Conservation (phyloP, 1,140 invertebrate genomes). For the Parasteatoda tepidariorum region DNA sequence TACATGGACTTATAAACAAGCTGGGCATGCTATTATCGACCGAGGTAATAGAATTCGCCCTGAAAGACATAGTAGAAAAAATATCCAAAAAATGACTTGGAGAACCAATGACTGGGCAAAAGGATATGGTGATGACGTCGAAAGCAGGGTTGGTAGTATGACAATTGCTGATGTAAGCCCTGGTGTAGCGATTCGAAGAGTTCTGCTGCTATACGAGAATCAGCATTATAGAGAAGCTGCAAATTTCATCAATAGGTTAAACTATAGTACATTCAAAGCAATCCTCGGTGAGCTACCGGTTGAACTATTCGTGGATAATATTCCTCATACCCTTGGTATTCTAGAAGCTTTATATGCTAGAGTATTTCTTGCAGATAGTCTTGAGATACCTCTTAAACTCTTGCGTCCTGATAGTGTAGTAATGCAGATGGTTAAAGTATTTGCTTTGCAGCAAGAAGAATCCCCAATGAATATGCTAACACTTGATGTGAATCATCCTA, state of each 20-base stretch:
- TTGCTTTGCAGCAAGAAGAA: slow-evolving; percentile 76
- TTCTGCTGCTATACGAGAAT: slow-evolving; percentile 81
- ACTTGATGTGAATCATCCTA: slow-evolving; percentile 49
- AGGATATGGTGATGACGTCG: slow-evolving; percentile 62
- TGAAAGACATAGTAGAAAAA: slow-evolving; percentile 65
- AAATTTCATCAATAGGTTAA: slow-evolving; percentile 79
- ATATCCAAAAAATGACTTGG: slow-evolving; percentile 69
- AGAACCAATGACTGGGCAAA: slow-evolving; percentile 66
- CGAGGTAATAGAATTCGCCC: slow-evolving; percentile 67
- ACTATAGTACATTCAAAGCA: slow-evolving; percentile 78
- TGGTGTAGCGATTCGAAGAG: slow-evolving; percentile 73
- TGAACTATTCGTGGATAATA: slow-evolving; percentile 86
- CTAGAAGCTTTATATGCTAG: slow-evolving; percentile 87
- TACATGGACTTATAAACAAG: slow-evolving; percentile 62
- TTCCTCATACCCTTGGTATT: slow-evolving; percentile 86
- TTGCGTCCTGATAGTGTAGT: slow-evolving; percentile 81
- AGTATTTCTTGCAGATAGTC: slow-evolving; percentile 70
- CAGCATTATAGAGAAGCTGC: slow-evolving; percentile 84
- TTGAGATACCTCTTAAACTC: slow-evolving; percentile 67
- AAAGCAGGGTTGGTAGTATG: slow-evolving; percentile 67
- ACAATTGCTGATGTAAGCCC: slow-evolving; percentile 78
- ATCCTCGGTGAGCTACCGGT: slow-evolving; percentile 82
- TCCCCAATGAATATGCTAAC: slow-evolving; percentile 1
- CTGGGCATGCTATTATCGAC: slow-evolving; percentile 62
- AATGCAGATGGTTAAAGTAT: slow-evolving; percentile 84